phyloP scores from a whole-genome alignment of 2,113 vertebrate species.

The Otis tarda region DNA sequence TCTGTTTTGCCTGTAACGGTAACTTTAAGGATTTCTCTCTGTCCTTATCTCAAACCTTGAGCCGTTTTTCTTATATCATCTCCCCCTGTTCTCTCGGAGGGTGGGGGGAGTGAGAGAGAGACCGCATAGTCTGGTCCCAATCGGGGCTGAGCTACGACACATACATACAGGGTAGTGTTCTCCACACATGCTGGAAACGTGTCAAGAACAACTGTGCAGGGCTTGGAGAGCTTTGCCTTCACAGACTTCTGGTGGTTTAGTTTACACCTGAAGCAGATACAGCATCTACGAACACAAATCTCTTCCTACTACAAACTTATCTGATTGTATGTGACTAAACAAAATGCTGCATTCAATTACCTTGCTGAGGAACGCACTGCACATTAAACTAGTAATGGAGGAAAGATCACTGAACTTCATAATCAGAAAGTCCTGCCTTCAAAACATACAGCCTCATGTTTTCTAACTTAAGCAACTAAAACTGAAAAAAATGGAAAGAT shows the following conservation, averaged over 20 bases:
- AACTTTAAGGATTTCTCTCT: too few relatives aligned
- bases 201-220: not conserved
- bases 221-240: not conserved
- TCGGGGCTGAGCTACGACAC: too few relatives aligned
- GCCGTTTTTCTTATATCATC: too few relatives aligned
- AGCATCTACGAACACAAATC: not conserved
- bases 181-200: not conserved
- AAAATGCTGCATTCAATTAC: not conserved
- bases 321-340: not conserved
- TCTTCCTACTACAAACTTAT: not conserved
- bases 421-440: not conserved
- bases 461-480: not conserved
- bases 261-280: not conserved
- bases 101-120: too few relatives aligned
- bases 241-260: not conserved
- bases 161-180: not conserved
- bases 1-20: too few relatives aligned
- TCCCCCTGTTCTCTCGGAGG: too few relatives aligned
- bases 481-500: not conserved
- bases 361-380: not conserved
- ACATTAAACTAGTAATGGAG: not conserved
- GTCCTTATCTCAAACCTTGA: too few relatives aligned
- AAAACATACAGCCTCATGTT: not conserved
- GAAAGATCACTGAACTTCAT: not conserved
- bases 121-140: too few relatives aligned